These are phyloP conservation scores for Collichthys lucidus DNA, from an alignment of 2,113 vertebrate species.

Conservation along the genomic window DNA sequence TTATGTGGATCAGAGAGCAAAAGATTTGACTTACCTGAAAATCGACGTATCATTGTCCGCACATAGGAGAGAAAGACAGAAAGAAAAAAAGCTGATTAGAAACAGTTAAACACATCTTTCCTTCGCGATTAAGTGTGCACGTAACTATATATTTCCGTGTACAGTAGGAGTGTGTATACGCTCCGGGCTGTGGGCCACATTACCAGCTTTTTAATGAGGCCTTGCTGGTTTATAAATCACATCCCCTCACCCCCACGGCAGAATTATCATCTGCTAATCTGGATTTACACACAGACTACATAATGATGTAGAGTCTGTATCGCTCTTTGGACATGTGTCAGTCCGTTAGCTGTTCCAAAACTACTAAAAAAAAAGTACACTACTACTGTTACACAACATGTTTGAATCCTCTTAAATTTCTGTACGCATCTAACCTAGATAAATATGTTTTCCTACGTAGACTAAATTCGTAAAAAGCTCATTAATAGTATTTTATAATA, in stretches of 20 bases:
- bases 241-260: conserved; percentile 35
- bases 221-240: conserved; percentile 62
- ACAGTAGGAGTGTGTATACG: conserved; percentile 21
- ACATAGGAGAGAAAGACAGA: conserved; percentile 57
- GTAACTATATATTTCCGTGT: neutral
- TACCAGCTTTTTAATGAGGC: conserved; percentile 69
- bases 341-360: conserved; percentile 12
- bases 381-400: conserved; percentile 38
- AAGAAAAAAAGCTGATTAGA: conserved; percentile 34
- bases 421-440: conserved; percentile 38
- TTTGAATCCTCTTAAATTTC: conserved; percentile 45
- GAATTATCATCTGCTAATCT: conserved; percentile 78
- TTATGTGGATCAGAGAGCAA: conserved; percentile 28
- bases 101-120: neutral
- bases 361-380: neutral
- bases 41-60: conserved; percentile 27
- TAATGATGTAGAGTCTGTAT: conserved; percentile 33
- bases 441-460: conserved; percentile 6
- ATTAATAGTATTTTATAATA: conserved; percentile 33
- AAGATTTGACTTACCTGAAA: conserved; percentile 66
- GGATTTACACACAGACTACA: conserved; percentile 66
- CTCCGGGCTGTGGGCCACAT: conserved; percentile 64
- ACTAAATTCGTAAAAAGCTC: conserved; percentile 46
- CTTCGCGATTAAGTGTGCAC: neutral
- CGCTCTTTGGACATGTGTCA: conserved; percentile 4